Conservation (phyloP, 2,113 vertebrate species). For the Ptilorrhoa leucosticta region DNA sequence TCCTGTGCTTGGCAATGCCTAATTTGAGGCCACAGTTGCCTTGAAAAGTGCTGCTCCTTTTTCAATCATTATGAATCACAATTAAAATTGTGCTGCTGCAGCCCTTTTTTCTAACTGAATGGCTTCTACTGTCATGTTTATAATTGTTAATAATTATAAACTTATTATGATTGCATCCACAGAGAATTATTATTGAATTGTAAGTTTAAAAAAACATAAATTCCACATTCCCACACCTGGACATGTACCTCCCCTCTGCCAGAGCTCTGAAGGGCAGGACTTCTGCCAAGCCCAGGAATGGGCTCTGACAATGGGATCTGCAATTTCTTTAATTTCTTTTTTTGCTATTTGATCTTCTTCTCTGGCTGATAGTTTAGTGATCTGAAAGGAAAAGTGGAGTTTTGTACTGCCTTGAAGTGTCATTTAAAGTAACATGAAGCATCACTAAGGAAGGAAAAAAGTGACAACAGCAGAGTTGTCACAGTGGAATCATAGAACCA, state of each 20-base stretch:
- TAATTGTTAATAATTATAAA: conserved; percentile 30
- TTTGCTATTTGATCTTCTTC: neutral
- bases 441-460: neutral
- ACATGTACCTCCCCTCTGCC: neutral
- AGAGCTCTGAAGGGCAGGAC: neutral
- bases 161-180: neutral
- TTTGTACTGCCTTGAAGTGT: neutral
- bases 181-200: neutral
- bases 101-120: neutral
- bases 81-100: neutral
- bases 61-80: neutral
- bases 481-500: neutral
- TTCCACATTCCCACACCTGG: neutral
- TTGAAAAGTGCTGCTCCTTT: neutral
- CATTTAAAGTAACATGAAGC: neutral
- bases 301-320: neutral
- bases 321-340: neutral
- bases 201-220: neutral
- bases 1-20: neutral
- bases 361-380: neutral
- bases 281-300: neutral
- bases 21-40: neutral
- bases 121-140: neutral
- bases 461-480: neutral
- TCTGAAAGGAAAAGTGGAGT: neutral